Evolutionary conservation across 2,797 vertebrate species (phyloP).

Genomic region (Agapornis canus): DNA sequence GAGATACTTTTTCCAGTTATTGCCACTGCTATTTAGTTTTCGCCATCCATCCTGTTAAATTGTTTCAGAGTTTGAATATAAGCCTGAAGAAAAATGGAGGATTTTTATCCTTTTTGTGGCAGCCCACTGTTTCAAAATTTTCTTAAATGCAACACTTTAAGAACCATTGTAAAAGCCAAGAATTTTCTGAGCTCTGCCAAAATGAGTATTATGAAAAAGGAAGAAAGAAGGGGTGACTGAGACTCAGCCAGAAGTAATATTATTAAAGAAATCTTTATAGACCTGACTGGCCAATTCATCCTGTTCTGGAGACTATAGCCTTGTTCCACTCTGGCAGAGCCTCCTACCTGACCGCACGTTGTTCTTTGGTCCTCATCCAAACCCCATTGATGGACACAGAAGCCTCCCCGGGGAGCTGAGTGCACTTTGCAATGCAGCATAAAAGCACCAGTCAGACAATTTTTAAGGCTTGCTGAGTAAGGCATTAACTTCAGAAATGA

Average conservation of each 20-base stretch:
- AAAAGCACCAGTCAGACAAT: background rate
- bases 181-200: constrained; percentile 26
- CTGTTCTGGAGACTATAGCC: background rate
- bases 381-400: background rate
- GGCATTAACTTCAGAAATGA: background rate
- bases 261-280: constrained; percentile 33
- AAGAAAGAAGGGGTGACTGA: background rate
- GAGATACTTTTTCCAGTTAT: background rate
- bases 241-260: constrained; percentile 32
- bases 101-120: background rate
- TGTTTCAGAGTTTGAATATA: background rate
- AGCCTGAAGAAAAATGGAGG: background rate
- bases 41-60: background rate
- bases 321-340: background rate
- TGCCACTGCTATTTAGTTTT: background rate
- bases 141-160: background rate
- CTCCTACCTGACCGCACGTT: background rate
- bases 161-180: background rate
- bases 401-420: background rate
- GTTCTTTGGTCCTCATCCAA: constrained; percentile 21
- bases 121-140: background rate
- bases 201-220: constrained; percentile 8
- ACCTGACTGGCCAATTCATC: constrained; percentile 5
- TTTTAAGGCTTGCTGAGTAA: background rate
- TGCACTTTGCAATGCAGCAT: background rate